Conservation (phyloP, 2,888 invertebrate species). For the Acanthosepion lycidas region DNA sequence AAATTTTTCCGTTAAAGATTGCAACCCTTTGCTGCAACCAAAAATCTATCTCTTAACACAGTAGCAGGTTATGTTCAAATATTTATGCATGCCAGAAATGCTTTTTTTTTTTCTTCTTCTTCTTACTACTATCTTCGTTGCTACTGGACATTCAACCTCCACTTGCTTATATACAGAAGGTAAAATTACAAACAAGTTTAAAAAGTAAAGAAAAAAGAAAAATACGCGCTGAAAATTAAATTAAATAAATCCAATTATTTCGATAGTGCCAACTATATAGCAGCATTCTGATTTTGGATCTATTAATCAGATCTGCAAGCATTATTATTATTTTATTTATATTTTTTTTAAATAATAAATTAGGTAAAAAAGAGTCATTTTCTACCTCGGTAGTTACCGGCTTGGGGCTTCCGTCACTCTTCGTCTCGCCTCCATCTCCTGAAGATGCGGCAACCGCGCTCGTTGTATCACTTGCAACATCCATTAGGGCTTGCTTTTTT, state of each 20-base stretch:
- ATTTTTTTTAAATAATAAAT: not conserved
- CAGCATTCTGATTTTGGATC: too few species aligned
- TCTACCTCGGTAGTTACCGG: conserved; percentile 33
- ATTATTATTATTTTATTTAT: not conserved
- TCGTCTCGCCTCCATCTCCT: not conserved
- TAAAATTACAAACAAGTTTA: not conserved
- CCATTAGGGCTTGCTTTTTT: not conserved
- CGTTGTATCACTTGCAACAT: not conserved
- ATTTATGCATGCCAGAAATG: not conserved
- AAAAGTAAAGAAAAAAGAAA: not conserved
- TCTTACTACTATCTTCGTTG: too few species aligned
- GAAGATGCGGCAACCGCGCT: conserved; percentile 1
- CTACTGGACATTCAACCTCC: too few species aligned
- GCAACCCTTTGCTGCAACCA: not conserved
- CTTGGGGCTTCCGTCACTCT: not conserved
- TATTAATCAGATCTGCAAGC: not conserved
- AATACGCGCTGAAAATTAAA: not conserved
- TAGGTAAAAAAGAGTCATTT: not conserved
- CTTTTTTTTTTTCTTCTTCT: not conserved
- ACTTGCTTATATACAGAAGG: too few species aligned
- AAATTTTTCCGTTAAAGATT: not conserved
- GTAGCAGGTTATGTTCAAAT: not conserved
- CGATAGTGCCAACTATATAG: not conserved
- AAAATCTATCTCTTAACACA: not conserved
- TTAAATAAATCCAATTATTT: not conserved